phyloP scores from a whole-genome alignment of 2,888 invertebrate genomes.

The Nomada goodeniana region DNA sequence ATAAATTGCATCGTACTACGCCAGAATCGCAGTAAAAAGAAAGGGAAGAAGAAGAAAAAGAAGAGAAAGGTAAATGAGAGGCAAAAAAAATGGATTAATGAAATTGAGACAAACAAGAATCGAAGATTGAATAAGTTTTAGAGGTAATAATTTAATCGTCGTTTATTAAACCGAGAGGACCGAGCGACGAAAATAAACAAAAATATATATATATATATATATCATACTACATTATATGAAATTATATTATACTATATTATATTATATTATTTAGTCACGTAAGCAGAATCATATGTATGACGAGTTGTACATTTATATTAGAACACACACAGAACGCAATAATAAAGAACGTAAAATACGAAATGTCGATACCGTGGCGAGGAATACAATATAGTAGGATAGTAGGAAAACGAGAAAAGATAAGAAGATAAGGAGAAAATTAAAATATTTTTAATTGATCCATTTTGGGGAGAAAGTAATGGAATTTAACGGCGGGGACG shows the following conservation, averaged over 20 bases:
- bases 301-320: slow-evolving; percentile 84
- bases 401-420: background rate
- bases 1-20: slow-evolving; percentile 34
- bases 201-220: slow-evolving; percentile 52
- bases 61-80: no score
- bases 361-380: slow-evolving; percentile 24
- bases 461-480: no score
- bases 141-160: slow-evolving; percentile 52
- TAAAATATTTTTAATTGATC: no score
- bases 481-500: no score
- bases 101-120: slow-evolving; percentile 31
- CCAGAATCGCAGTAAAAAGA: slow-evolving; percentile 33
- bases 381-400: background rate
- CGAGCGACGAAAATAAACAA: slow-evolving; percentile 49
- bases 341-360: slow-evolving; percentile 65
- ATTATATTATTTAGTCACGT: slow-evolving; percentile 70
- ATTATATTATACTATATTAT: slow-evolving; percentile 60
- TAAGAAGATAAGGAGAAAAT: background rate
- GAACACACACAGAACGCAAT: slow-evolving; percentile 73
- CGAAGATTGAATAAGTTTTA: slow-evolving; percentile 31
- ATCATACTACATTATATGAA: slow-evolving; percentile 44
- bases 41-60: background rate
- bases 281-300: slow-evolving; percentile 81
- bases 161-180: slow-evolving; percentile 56
- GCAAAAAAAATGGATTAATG: slow-evolving; percentile 7